Conservation (phyloP, 2,113 vertebrate species). For the Alaudala cheleensis region DNA sequence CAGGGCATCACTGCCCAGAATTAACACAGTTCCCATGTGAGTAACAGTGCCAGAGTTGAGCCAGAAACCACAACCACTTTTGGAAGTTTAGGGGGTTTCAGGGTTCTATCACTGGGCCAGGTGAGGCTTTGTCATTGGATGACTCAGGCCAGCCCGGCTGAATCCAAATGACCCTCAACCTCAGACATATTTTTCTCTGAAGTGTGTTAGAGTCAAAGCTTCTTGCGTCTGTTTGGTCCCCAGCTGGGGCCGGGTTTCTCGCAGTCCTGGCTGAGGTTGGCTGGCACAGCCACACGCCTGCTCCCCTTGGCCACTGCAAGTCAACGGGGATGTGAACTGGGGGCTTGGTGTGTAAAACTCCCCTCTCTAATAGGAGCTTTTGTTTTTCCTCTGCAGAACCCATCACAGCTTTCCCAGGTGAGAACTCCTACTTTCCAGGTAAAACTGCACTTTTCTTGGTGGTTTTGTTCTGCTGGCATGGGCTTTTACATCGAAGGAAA, state of each 20-base stretch:
- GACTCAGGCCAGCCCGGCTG: neutral
- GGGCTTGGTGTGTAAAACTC: neutral
- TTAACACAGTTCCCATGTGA: neutral
- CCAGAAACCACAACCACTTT: neutral
- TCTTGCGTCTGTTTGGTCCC: neutral
- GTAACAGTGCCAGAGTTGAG: neutral
- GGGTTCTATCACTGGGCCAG: neutral
- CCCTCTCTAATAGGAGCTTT: neutral
- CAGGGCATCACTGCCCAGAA: neutral
- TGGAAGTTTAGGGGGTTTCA: neutral
- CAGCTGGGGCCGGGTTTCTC: neutral
- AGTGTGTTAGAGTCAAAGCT: neutral
- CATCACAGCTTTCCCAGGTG: constrained; percentile 88
- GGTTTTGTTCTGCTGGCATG: constrained; percentile 47
- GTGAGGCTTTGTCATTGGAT: neutral
- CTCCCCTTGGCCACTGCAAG: accelerated
- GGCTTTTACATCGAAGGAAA: neutral
- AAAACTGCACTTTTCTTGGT: constrained; percentile 42
- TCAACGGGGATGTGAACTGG: accelerated
- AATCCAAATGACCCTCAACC: neutral
- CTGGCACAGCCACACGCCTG: neutral
- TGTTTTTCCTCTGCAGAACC: constrained; percentile 82
- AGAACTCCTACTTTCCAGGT: constrained; percentile 85
- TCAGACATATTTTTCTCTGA: neutral
- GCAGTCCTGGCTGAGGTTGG: accelerated